phyloP scores from a whole-genome alignment of 1,140 invertebrate species.

The Bombus consobrinus region DNA sequence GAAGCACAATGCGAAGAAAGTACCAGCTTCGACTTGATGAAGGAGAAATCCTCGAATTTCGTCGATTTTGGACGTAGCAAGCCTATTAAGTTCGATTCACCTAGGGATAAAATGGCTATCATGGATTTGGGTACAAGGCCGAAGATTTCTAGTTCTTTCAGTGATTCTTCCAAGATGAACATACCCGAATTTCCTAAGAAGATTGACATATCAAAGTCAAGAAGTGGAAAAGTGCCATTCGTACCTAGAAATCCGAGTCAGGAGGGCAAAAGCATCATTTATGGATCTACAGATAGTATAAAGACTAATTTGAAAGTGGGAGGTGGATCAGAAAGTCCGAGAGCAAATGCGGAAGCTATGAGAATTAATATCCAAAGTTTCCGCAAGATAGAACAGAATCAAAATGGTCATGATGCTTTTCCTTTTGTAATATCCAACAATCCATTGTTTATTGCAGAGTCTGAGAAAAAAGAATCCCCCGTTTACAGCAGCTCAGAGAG shows the following conservation, averaged over 20 bases:
- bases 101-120: constrained; percentile 60
- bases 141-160: constrained; percentile 64
- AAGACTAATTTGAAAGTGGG: constrained; percentile 66
- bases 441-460: constrained; percentile 75
- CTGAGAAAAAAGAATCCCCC: constrained; percentile 73
- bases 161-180: constrained; percentile 68
- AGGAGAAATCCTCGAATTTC: constrained; percentile 60
- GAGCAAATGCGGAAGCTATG: constrained; percentile 73
- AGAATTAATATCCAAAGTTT: constrained; percentile 76
- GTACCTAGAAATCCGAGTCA: constrained; percentile 61
- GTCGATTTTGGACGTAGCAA: constrained; percentile 62
- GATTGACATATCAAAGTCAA: constrained; percentile 66
- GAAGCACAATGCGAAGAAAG: constrained; percentile 52
- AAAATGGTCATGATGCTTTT: constrained; percentile 76
- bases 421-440: constrained; percentile 80
- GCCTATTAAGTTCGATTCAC: constrained; percentile 58
- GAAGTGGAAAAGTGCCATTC: constrained; percentile 56
- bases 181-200: constrained; percentile 71
- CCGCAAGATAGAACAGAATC: constrained; percentile 74
- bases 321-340: constrained; percentile 62
- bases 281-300: constrained; percentile 66
- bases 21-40: constrained; percentile 37
- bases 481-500: constrained; percentile 76
- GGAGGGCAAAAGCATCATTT: constrained; percentile 56
- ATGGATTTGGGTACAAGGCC: constrained; percentile 73